These are phyloP conservation scores for Lycocerus yunnanus DNA, from an alignment of 2,888 invertebrate genomes.

Conservation along the genomic window DNA sequence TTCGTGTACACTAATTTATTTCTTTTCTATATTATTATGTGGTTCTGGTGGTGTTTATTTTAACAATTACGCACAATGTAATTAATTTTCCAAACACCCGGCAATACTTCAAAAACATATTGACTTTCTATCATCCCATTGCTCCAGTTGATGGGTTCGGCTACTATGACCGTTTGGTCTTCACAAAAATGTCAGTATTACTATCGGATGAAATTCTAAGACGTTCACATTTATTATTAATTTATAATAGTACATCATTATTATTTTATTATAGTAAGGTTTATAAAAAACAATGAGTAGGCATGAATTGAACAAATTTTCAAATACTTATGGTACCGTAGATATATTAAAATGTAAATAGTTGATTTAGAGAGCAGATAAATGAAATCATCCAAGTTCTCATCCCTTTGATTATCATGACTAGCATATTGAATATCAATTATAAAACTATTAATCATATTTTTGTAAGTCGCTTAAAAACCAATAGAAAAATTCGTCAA, in stretches of 20 bases:
- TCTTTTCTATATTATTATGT: neutral
- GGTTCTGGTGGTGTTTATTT: neutral
- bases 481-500: neutral
- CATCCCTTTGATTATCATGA: neutral
- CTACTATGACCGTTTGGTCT: neutral
- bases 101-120: neutral
- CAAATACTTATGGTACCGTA: neutral
- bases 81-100: neutral
- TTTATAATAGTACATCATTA: neutral
- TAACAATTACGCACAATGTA: neutral
- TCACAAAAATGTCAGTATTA: neutral
- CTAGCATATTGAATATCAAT: neutral
- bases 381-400: neutral
- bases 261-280: neutral
- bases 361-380: neutral
- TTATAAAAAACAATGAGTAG: neutral
- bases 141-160: too few relatives aligned
- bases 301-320: neutral
- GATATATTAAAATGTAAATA: neutral
- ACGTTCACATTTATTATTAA: neutral
- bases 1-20: neutral
- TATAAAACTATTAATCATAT: neutral
- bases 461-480: neutral
- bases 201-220: neutral
- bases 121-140: too few relatives aligned